Evolutionary conservation across 2,797 vertebrate species (phyloP).

Genomic region (Hydrocynus forskahlii): DNA sequence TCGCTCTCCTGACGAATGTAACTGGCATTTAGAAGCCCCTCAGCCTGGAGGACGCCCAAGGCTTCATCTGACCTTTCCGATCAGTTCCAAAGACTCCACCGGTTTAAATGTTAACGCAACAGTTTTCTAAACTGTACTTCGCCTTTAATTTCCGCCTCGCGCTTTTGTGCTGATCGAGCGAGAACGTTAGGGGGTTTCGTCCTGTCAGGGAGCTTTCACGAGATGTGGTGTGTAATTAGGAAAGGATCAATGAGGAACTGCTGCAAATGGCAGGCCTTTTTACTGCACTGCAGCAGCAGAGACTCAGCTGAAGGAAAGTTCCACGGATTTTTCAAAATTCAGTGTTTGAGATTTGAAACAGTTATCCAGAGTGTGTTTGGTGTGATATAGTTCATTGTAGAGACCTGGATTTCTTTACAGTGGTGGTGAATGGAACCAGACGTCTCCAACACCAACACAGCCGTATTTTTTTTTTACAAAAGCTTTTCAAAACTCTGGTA

Average conservation of each 20-base stretch:
- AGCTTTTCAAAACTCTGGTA: too few species aligned
- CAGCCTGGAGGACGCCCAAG: neutral
- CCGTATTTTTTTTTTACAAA: too few species aligned
- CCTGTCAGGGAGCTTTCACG: neutral
- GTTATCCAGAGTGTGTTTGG: too few species aligned
- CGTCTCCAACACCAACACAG: too few species aligned
- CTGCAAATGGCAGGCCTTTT: neutral
- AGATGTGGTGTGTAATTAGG: neutral
- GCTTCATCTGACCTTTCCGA: slow-evolving; percentile 14
- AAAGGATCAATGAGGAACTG: neutral
- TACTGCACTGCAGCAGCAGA: neutral
- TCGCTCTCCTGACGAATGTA: slow-evolving; percentile 39
- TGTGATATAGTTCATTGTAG: too few species aligned
- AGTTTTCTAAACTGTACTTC: neutral
- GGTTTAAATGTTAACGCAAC: neutral
- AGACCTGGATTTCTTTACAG: too few species aligned
- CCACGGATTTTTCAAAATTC: too few species aligned
- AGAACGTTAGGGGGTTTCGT: too few species aligned
- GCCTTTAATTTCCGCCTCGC: neutral
- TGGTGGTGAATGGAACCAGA: too few species aligned
- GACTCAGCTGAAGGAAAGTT: too few species aligned
- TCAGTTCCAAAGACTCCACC: neutral
- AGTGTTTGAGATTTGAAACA: too few species aligned
- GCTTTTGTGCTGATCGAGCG: neutral
- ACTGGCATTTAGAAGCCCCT: slow-evolving; percentile 12